A percentile compares a stretch with the other conserved stretches of the same genome.
Conservation (phyloP, 2,113 vertebrate species). For the Noturus placidus region DNA sequence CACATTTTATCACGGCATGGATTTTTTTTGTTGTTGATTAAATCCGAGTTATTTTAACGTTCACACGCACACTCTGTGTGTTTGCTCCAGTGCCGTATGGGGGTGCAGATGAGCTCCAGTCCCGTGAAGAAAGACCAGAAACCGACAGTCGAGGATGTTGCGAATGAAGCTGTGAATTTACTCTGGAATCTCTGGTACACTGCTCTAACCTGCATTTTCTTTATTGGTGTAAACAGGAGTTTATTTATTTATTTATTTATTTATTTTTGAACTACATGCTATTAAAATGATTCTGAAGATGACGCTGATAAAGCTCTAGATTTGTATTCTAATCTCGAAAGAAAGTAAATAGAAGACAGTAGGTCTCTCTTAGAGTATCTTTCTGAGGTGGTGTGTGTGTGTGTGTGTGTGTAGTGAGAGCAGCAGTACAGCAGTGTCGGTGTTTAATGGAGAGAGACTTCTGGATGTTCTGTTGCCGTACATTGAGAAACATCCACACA, state of each 20-base stretch:
- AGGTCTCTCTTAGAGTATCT: neutral
- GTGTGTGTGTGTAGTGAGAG: constrained; percentile 79
- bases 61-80: neutral
- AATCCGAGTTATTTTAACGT: no score
- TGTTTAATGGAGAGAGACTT: constrained; percentile 91
- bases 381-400: neutral
- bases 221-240: neutral
- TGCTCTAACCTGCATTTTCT: neutral
- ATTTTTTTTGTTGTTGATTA: no score
- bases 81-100: constrained; percentile 76
- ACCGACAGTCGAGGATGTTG: constrained; percentile 81
- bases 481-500: constrained; percentile 81
- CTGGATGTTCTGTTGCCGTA: constrained; percentile 83
- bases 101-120: constrained; percentile 71
- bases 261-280: neutral
- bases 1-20: no score
- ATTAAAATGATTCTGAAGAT: neutral
- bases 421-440: constrained; percentile 81
- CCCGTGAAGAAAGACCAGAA: constrained; percentile 68
- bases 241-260: neutral
- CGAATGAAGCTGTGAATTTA: constrained; percentile 88
- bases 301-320: neutral
- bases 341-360: neutral
- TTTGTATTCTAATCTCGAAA: neutral
- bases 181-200: constrained; percentile 94